phyloP scores from a whole-genome alignment of 2,888 invertebrate genomes.

The Masnerella sp. region DNA sequence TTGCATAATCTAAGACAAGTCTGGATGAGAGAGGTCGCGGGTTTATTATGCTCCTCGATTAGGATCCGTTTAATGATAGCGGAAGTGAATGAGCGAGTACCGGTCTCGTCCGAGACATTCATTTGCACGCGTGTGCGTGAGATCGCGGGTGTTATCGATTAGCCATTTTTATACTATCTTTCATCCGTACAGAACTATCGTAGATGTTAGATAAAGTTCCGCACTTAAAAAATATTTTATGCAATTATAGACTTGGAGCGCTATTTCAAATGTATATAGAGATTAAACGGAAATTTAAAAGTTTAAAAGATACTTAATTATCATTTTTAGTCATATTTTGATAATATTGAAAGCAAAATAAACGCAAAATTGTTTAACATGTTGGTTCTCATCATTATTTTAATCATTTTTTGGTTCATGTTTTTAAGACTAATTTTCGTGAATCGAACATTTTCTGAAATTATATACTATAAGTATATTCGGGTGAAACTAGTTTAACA shows the following conservation, averaged over 20 bases:
- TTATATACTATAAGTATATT: too few species aligned
- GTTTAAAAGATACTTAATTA: too few species aligned
- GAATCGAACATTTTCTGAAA: too few species aligned
- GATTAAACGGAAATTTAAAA: too few species aligned
- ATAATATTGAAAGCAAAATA: too few species aligned
- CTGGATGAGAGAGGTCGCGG: conserved; percentile 37
- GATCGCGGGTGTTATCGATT: conserved; percentile 26
- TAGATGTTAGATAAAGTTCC: not conserved
- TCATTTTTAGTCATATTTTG: too few species aligned
- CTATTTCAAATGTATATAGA: not conserved
- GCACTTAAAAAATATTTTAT: not conserved
- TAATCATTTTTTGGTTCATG: too few species aligned
- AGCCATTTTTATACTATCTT: conserved; percentile 20
- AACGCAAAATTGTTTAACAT: too few species aligned
- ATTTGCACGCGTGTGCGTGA: conserved; percentile 21
- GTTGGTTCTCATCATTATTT: too few species aligned
- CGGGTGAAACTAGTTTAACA: not conserved
- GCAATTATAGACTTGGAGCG: too few species aligned
- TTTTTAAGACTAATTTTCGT: too few species aligned
- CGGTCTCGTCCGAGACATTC: conserved; percentile 7
- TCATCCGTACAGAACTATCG: not conserved
- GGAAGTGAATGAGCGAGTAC: conserved; percentile 45
- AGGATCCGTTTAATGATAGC: conserved; percentile 56
- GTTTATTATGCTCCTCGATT: conserved; percentile 48
- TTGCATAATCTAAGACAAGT: conserved; percentile 51